Evolutionary conservation across 2,888 invertebrate species (phyloP), one percentile per base, ranked within the genome.

Genomic region (Machimus atricapillus): DNA sequence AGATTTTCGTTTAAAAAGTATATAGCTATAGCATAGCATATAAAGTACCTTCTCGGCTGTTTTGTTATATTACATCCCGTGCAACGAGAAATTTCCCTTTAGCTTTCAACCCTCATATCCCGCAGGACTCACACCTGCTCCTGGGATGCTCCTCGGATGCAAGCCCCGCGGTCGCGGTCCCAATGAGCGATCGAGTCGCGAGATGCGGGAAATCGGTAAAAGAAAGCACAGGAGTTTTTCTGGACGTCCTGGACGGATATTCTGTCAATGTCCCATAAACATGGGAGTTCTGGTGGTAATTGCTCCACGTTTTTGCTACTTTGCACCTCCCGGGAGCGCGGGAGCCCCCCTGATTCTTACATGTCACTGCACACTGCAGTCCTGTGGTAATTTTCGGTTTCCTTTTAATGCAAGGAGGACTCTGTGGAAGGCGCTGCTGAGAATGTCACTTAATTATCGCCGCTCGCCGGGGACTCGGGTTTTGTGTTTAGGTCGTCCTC

Each of bases 241-340:
- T 74, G 85, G 34, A 74, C 31, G n/a, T 27, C 31, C n/a, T n/a
- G 31, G 73, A 74, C 74, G 31, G 74, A 46, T 31, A 85, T 74
- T 74, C 85, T 34, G 73, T 85, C 74, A 85, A 85, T 85, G 74
- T 52, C 85, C 85, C 85, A 46, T 74, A 74, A 85, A 74, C 74
- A 74, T 74, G 85, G 43, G 74, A 85, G 85, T 85, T 85, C 85
- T 85, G 85, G 85, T 74, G 46, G 85, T 85, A 85, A 85, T 85
- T 85, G 85, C 85, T 85, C 14, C 85, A 85, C 73, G 85, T 85
- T 85, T 85, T 85, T 85, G 85, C 85, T 74, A 85, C 85, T 85
- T 85, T 85, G 46, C 85, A 85, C 74, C 73, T 40, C 85, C 27
- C 27, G 23, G 43, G 66, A 6, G 34, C 31, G 43, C n/a, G 16